phyloP scores from a whole-genome alignment of 2,797 vertebrate species.

The Eulemur mongoz region DNA sequence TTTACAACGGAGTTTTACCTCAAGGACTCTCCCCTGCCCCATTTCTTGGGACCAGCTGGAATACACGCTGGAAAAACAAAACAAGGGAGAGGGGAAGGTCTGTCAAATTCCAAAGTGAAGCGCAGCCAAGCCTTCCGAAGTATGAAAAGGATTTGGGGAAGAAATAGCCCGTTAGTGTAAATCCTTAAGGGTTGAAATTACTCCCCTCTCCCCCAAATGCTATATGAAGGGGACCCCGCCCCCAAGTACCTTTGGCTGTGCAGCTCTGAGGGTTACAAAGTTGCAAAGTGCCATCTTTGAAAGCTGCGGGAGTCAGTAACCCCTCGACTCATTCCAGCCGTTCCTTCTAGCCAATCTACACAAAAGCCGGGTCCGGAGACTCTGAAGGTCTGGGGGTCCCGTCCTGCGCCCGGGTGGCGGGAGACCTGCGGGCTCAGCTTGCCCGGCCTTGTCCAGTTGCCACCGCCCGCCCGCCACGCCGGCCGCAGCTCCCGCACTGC shows the following conservation, averaged over 20 bases:
- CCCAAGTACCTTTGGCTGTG: fast-evolving
- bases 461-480: neutral
- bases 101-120: neutral
- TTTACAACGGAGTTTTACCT: neutral
- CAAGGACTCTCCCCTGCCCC: neutral
- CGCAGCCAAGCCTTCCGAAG: neutral
- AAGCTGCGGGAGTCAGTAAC: neutral
- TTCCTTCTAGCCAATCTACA: neutral
- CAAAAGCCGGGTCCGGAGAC: neutral
- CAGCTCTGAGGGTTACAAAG: neutral
- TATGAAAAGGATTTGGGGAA: neutral
- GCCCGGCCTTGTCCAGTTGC: neutral
- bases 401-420: too few species aligned
- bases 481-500: neutral
- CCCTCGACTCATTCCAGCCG: neutral
- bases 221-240: neutral
- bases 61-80: neutral
- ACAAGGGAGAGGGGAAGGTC: too few species aligned
- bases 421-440: neutral
- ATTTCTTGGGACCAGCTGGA: neutral
- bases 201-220: neutral
- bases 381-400: neutral
- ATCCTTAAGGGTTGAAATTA: neutral
- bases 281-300: neutral
- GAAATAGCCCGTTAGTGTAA: neutral